Percentiles rank a stretch among this genome's conserved stretches.
These are phyloP conservation scores for Colius striatus DNA, from an alignment of 2,113 vertebrate genomes.

Conservation along the genomic window DNA sequence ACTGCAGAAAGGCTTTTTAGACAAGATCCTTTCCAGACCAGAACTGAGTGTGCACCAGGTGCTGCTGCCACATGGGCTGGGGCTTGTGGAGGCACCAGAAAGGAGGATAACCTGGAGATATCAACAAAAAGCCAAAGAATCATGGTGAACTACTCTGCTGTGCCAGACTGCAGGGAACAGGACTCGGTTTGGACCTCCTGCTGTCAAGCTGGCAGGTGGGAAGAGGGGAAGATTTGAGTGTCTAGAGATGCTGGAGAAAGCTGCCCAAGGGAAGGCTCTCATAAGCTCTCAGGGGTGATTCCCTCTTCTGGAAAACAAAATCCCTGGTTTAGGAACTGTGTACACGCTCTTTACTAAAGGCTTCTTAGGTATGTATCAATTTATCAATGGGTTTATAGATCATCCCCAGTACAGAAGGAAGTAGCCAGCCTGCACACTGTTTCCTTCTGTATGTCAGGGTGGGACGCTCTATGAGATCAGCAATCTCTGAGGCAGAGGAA, in stretches of 20 bases:
- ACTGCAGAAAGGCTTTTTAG: neutral
- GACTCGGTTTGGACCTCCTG: neutral
- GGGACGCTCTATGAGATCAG: neutral
- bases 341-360: neutral
- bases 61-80: neutral
- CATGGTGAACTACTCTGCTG: accelerated
- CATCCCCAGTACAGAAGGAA: neutral
- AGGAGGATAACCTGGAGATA: neutral
- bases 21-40: neutral
- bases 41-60: neutral
- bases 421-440: neutral
- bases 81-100: neutral
- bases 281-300: neutral
- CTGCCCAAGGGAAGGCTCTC: neutral
- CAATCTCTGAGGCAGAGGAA: neutral
- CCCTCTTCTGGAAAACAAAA: neutral
- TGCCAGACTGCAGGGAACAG: neutral
- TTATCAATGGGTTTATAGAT: neutral
- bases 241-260: neutral
- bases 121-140: neutral
- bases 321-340: neutral
- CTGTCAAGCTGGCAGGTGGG: neutral
- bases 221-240: neutral
- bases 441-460: neutral
- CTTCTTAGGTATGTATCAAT: neutral